Base-by-base conservation (phyloP, 1,140 invertebrate species). In the Cotesia glomerata region DNA sequence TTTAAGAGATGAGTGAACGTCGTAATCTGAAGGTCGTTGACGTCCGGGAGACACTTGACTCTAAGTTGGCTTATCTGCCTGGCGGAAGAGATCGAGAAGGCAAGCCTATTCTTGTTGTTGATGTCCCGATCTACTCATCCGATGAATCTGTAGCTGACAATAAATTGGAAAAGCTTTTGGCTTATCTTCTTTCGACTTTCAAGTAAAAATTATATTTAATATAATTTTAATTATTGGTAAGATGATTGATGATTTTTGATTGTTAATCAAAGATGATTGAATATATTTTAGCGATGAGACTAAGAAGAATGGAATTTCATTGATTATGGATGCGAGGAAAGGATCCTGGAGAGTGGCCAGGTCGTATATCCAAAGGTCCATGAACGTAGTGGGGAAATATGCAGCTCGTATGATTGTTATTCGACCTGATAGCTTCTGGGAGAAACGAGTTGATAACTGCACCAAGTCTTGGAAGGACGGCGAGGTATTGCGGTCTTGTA, bases 341-440 rank as follows among this genome's bases (percentile, higher is more conserved):
- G 89, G 90, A 62, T 87, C 89, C 67, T 92, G 91, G 88, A 88
- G 91, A 49, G 84, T 90, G 39, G 90, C 91, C 26, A 84, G 91
- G 69, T 88, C 89, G n/a, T 90, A 88, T 76, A 90, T 91, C 67
- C 87, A 90, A 13, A 86, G 89, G 67, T 85, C 90, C 3, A 88
- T 87, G 70, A 82, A 87, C 13, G 81, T 88, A 5, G 84, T 91
- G 45, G 88, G 88, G 64, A 81, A 87, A 56, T 86, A 84, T 34
- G 88, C 88, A 14, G 86, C 88, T 69, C 87, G 88, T 36, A 83
- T 92, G 59, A 88, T 92, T 77, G 90, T 92, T 62, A 82, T 93
- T 51, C 87, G 91, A 72, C 90, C 91, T 3, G 92, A 93, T 76
- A 91, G 90, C 8, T 93, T 93, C 83, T 93, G 92, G 92, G 92